Percentiles rank a stretch among this genome's conserved stretches.
phyloP scores from a whole-genome alignment of 2,797 vertebrate genomes.

The Chloroceryle inda region DNA sequence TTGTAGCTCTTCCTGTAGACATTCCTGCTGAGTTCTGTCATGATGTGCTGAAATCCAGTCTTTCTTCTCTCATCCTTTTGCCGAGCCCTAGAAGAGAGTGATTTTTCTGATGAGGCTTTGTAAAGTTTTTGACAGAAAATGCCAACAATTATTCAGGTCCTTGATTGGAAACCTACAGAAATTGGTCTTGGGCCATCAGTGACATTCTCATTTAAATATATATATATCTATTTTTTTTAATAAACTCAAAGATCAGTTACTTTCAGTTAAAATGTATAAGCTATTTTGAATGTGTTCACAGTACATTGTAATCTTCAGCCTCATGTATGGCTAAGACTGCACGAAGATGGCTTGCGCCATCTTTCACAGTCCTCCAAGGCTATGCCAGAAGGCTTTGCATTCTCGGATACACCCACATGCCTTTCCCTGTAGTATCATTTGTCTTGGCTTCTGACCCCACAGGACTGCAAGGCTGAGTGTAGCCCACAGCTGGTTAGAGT shows the following conservation, averaged over 20 bases:
- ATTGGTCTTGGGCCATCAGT: not conserved
- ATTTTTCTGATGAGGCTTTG: conserved; percentile 34
- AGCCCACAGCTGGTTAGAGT: no score
- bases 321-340: fast-evolving
- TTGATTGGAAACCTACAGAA: not conserved
- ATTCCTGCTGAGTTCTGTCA: conserved; percentile 71
- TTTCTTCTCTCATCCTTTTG: conserved; percentile 35
- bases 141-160: not conserved
- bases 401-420: not conserved
- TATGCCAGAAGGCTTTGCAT: not conserved
- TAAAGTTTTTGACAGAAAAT: conserved; percentile 42
- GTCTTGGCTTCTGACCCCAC: not conserved
- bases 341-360: not conserved
- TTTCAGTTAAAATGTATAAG: not conserved
- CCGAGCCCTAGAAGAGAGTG: conserved; percentile 17
- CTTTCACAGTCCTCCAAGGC: not conserved
- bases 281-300: not conserved
- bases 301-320: not conserved
- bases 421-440: not conserved
- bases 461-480: not conserved
- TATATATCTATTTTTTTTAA: not conserved
- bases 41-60: conserved; percentile 31
- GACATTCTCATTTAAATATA: not conserved
- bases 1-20: conserved; percentile 54
- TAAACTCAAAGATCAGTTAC: not conserved